Evolutionary conservation across 2,797 vertebrate genomes (phyloP).

Genomic region (Sebastes trivittatus): DNA sequence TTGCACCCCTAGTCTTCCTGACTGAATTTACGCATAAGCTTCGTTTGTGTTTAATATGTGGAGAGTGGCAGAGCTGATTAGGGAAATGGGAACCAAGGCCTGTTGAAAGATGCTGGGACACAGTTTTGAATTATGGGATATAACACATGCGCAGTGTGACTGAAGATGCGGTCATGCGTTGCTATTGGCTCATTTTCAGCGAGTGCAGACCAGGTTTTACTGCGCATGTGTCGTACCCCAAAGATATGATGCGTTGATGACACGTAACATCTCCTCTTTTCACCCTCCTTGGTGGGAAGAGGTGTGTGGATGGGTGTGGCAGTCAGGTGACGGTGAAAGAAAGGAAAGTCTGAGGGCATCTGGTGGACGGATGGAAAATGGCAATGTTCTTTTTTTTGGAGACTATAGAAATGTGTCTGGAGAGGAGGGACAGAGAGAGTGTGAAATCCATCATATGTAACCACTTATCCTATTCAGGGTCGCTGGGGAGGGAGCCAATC

Average conservation of each 20-base stretch:
- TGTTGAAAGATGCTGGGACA: no score
- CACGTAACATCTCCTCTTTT: no score
- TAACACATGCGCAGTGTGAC: no score
- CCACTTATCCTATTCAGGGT: no score
- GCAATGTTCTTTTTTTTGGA: not conserved
- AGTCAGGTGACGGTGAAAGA: not conserved
- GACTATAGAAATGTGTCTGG: not conserved
- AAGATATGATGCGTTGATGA: no score
- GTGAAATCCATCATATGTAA: accelerated
- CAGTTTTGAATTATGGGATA: accelerated
- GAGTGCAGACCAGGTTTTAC: no score
- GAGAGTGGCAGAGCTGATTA: not conserved
- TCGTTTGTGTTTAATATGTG: not conserved
- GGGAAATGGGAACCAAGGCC: no score
- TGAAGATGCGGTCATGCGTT: accelerated
- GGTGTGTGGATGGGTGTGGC: not conserved
- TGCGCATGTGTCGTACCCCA: no score
- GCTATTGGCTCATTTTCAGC: accelerated
- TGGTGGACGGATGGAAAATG: not conserved
- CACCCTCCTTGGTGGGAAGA: not conserved
- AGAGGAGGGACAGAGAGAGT: not conserved
- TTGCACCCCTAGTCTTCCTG: no score
- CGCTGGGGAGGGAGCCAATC: no score
- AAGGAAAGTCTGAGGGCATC: not conserved
- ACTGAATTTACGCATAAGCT: no score